Percentiles rank a stretch among this genome's conserved stretches.
Evolutionary conservation across 2,888 invertebrate species (phyloP).

Genomic region (Hirtodrosophila alboralis): DNA sequence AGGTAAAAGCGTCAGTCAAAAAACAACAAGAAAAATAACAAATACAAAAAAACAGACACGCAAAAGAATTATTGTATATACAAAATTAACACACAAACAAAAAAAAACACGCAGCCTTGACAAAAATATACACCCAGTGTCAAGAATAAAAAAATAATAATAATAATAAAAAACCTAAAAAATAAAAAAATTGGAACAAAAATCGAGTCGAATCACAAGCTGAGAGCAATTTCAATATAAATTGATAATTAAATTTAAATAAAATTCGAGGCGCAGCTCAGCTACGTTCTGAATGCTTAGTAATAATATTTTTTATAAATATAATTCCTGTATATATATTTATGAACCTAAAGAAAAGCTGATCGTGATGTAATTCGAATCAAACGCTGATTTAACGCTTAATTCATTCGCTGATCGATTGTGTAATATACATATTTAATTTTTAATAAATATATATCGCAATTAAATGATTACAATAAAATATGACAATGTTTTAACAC

Average conservation of each 20-base stretch:
- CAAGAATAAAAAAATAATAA: conserved; percentile 34
- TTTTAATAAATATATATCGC: too few relatives aligned
- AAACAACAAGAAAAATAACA: conserved; percentile 13
- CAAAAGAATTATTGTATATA: conserved; percentile 58
- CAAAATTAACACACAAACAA: conserved; percentile 60
- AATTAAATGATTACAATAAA: too few relatives aligned
- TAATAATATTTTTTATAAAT: conserved; percentile 7
- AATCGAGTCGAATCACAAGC: conserved; percentile 12
- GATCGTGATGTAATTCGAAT: conserved; percentile 17
- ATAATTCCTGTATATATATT: conserved; percentile 1
- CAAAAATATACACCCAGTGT: conserved; percentile 43
- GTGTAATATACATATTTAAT: conserved; percentile 8
- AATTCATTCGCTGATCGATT: conserved; percentile 1
- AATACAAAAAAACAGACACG: conserved; percentile 39
- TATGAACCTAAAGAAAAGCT: background rate
- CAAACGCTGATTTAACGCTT: conserved; percentile 6
- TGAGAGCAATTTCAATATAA: conserved; percentile 55
- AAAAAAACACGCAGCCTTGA: conserved; percentile 57
- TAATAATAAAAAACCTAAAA: too few relatives aligned
- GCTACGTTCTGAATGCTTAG: conserved; percentile 9
- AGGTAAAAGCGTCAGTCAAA: conserved; percentile 63
- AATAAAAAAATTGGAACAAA: conserved; percentile 26
- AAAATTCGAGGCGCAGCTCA: conserved; percentile 47
- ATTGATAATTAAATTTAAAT: conserved; percentile 67
- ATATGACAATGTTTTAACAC: background rate